Percentiles rank a stretch among this genome's conserved stretches.
Conservation (phyloP, 2,797 vertebrate genomes). For the Sarcoramphus papa region DNA sequence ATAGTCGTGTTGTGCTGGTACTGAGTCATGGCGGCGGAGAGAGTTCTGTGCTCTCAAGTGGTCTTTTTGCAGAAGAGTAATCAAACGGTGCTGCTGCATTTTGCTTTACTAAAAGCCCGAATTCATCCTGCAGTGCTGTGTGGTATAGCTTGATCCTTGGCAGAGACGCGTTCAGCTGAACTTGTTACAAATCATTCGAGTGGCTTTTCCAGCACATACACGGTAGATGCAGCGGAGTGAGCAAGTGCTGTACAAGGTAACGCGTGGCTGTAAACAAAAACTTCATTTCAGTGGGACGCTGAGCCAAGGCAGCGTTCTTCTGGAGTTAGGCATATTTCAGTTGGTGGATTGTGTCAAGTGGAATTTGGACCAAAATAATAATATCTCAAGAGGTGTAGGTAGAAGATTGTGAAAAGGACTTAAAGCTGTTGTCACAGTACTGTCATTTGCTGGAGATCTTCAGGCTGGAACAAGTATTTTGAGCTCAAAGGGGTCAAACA, state of each 20-base stretch:
- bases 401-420: neutral
- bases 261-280: fast-evolving
- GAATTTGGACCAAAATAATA: neutral
- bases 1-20: neutral
- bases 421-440: neutral
- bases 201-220: neutral
- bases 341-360: neutral
- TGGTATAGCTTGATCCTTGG: neutral
- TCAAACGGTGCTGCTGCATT: neutral
- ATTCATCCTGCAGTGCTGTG: fast-evolving
- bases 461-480: neutral
- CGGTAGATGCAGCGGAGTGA: neutral
- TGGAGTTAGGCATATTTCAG: neutral
- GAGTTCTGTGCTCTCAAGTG: neutral
- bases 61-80: neutral
- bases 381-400: neutral
- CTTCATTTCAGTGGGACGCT: neutral
- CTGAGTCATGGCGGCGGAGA: neutral
- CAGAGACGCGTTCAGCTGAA: neutral
- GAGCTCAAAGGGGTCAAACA: neutral
- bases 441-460: neutral
- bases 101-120: neutral
- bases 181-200: neutral
- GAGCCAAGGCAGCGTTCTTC: neutral
- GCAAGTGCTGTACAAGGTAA: neutral